Evolutionary conservation across 2,797 vertebrate genomes (phyloP), one percentile per base, ranked within the genome.

Genomic region (Spea hammondii): DNA sequence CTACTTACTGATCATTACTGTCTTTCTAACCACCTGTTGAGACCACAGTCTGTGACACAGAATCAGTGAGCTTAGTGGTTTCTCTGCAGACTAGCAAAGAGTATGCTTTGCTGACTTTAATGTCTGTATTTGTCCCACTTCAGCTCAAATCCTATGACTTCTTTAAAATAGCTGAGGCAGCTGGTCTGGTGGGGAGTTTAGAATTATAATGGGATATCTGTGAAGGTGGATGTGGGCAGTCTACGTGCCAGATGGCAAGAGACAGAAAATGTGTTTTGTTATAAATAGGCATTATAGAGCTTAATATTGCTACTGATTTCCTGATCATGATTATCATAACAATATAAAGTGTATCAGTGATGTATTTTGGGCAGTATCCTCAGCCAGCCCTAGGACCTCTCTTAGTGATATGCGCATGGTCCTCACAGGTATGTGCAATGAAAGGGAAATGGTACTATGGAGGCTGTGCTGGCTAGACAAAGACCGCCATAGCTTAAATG

Each of bases 111-210:
- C 50, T 70, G 55, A 10, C 65, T 13, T 51, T 74, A 57, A 70
- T 74, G 73, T 54, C 55, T 75, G 66, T 48, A 50, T 65, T 60
- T 72, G 50, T 70, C 57, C 74, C 75, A 54, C 48, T 57, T 46
- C 14, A 55, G 53, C 49, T 54, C 32, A 53, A 73, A 64, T 77
- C 70, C 74, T 70, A 60, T 9, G 64, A 77, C 74, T 17, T 8
- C 17, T 74, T 73, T 48, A 49, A 82, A 82, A 74, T 65, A 74
- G 65, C 80, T 65, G 65, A 82, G 55, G 55, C 79, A 77, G 79
- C 75, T 82, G 79, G 79, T 64, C 65, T 77, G 65, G 62, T 74
- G 80, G 79, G 74, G 45, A 76, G 70, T 44, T 72, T n/a, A 66
- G 53, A 68, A 47, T 68, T 77, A 70, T 77, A 77, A 82, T 77